Evolutionary conservation across 2,113 vertebrate species (phyloP).

Genomic region (Grammomys dolichurus): DNA sequence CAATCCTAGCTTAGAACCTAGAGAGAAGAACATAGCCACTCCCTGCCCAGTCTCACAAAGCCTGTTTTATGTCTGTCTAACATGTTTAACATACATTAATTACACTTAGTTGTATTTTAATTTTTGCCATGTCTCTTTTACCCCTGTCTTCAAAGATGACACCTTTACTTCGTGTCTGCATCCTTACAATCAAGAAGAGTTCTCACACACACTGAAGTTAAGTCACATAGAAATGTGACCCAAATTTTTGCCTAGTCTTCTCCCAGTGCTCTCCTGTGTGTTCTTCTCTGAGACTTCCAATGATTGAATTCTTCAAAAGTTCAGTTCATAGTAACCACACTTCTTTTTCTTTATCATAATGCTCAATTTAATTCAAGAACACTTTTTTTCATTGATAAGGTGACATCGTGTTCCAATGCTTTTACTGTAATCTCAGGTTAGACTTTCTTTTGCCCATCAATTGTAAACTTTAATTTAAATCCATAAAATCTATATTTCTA

Average conservation of each 20-base stretch:
- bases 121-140: background rate
- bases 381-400: background rate
- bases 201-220: background rate
- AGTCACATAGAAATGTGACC: background rate
- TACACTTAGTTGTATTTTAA: background rate
- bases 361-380: background rate
- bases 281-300: background rate
- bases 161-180: background rate
- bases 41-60: background rate
- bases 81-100: background rate
- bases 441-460: background rate
- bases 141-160: background rate
- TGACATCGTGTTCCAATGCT: background rate
- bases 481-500: background rate
- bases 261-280: background rate
- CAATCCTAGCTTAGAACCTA: background rate
- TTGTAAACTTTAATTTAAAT: background rate
- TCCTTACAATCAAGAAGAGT: background rate
- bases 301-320: background rate
- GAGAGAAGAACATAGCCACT: background rate
- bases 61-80: background rate
- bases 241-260: background rate
- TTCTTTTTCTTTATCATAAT: background rate
- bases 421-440: background rate
- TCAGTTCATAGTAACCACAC: background rate